Percentiles rank a stretch among this genome's conserved stretches.
Evolutionary conservation across 1,140 invertebrate species (phyloP).

Genomic region (Drosophila azteca): DNA sequence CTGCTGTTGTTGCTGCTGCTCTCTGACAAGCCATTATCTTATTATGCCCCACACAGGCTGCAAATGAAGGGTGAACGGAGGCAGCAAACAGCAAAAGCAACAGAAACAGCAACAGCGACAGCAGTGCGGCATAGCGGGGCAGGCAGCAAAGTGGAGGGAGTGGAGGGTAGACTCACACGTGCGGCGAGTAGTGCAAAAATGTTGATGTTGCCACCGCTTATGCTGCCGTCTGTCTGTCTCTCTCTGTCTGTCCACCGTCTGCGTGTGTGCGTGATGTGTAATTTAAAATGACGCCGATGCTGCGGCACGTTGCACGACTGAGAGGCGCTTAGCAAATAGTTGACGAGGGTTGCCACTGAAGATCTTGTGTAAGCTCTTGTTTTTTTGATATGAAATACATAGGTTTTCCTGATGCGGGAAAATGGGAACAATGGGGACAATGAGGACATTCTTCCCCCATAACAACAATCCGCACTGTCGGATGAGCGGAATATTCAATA

Average conservation of each 20-base stretch:
- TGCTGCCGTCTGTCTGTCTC: constrained; percentile 21
- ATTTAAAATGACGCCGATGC: constrained; percentile 76
- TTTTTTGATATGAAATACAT: no score
- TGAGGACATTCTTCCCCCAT: no score
- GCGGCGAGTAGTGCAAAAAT: constrained; percentile 71
- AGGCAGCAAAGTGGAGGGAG: constrained; percentile 5
- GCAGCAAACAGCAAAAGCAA: constrained; percentile 8
- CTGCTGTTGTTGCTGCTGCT: constrained; percentile 26
- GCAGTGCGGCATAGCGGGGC: background rate
- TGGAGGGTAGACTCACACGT: constrained; percentile 43
- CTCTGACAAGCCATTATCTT: constrained; percentile 77
- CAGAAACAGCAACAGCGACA: constrained; percentile 2
- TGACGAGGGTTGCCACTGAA: constrained; percentile 44
- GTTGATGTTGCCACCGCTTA: constrained; percentile 51
- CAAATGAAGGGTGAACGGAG: constrained; percentile 46
- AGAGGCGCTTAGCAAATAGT: constrained; percentile 50
- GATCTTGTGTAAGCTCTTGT: background rate
- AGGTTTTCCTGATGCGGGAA: no score
- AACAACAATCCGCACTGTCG: no score
- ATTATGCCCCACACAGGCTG: constrained; percentile 72
- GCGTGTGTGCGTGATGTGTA: constrained; percentile 60
- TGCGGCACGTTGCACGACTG: constrained; percentile 67
- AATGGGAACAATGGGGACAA: no score
- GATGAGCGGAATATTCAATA: no score
- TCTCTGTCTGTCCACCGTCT: background rate